Percentiles rank a stretch among this genome's conserved stretches.
Evolutionary conservation across 92 coral and sea anemone genomes (phyloP).

Genomic region (Metridium senile): DNA sequence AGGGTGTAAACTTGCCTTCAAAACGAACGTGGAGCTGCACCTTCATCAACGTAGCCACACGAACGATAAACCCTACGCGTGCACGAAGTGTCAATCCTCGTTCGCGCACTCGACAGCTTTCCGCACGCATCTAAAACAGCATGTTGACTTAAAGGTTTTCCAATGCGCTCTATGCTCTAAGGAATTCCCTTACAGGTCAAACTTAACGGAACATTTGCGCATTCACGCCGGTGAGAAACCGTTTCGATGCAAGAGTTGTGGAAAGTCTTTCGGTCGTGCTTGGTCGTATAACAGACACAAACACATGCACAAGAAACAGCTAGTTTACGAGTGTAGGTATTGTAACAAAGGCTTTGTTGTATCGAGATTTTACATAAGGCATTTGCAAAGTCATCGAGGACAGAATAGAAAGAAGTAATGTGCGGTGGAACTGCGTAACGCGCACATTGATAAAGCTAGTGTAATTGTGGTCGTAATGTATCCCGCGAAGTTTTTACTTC

Average conservation of each 20-base stretch:
- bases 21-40: constrained; percentile 18
- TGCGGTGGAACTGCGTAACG: too few species aligned
- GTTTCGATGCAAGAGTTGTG: constrained; percentile 34
- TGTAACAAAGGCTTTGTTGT: constrained; percentile 39
- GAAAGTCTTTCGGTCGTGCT: constrained; percentile 38
- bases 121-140: constrained; percentile 18
- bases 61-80: constrained; percentile 23
- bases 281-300: constrained; percentile 47
- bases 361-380: constrained; percentile 28
- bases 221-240: constrained; percentile 51
- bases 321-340: constrained; percentile 33
- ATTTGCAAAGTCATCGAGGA: constrained; percentile 33
- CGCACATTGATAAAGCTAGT: too few species aligned
- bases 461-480: too few species aligned
- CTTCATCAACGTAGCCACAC: constrained; percentile 37
- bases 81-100: constrained; percentile 19
- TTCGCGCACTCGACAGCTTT: constrained; percentile 38
- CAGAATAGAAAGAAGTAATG: background rate
- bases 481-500: too few species aligned
- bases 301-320: constrained; percentile 41
- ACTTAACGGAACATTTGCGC: constrained; percentile 27
- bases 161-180: constrained; percentile 14
- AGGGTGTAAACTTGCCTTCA: constrained; percentile 31
- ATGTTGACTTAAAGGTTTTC: background rate
- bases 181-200: background rate